Base-by-base conservation (phyloP, 2,797 vertebrate species). In the Ctenosaura bakeri region DNA sequence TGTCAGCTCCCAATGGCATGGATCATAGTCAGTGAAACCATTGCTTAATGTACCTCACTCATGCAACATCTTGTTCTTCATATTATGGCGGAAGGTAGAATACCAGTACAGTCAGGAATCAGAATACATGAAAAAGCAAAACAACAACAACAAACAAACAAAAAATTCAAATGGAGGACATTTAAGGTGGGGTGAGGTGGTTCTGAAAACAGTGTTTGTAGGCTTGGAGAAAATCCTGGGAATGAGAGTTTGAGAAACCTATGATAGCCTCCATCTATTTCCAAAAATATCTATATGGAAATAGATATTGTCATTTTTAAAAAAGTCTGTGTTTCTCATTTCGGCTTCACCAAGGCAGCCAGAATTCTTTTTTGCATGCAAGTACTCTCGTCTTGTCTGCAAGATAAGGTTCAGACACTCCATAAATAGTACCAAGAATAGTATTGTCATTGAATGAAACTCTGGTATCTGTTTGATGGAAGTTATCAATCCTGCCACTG, bases 401-500 rank as follows among this genome's bases (percentile, higher is more conserved):
- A 88, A 92, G 79, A 38, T 89, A 84, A 85, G 71, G 86, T 76
- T 91, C 89, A 95, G 92, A 90, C 91, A 96, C 96, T 95, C 94
- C 92, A 94, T 91, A 95, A 96, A 94, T 80, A 95, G 93, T 87
- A 83, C n/a, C 29, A 78, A 82, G 82, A 95, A 90, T 0, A 0
- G 91, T 6, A 1, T 50, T 92, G 90, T 90, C 94, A 92, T 16
- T 81, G 81, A 91, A 24, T 69, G 92, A 62, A 92, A 80, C 87
- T 94, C 92, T 22, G 0, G 69, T 66, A 93, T 92, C 87, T 85
- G 87, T 88, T 86, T 84, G 93, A 95, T 90, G 88, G 93, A 95
- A 96, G 83, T 92, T 93, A 96, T 93, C 96, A 95, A 88, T 96
- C 89, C 93, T 87, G 89, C 85, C 14, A 4, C 85, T 94, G 96